Evolutionary conservation across 2,113 vertebrate species (phyloP).

Genomic region (Zosterops hypoxanthus): DNA sequence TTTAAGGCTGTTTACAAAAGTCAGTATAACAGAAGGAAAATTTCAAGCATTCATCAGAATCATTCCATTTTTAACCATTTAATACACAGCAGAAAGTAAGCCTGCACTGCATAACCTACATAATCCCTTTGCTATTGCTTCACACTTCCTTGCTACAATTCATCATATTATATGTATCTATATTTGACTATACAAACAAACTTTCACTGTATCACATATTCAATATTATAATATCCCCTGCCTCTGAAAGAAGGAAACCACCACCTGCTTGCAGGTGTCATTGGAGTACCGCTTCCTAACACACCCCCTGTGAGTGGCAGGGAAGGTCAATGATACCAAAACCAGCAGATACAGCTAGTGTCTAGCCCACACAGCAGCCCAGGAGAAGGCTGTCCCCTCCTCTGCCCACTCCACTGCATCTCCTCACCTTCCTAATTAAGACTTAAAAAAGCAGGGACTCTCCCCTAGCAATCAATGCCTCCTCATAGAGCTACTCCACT

Average conservation of each 20-base stretch:
- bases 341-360: background rate
- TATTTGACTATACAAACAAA: background rate
- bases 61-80: background rate
- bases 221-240: background rate
- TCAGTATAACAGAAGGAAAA: background rate
- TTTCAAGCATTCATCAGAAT: background rate
- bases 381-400: background rate
- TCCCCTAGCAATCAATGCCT: no score
- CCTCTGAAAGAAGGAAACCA: background rate
- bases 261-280: background rate
- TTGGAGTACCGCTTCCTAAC: background rate
- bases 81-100: background rate
- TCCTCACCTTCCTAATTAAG: background rate
- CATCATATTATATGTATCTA: background rate
- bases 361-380: background rate
- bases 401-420: background rate
- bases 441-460: background rate
- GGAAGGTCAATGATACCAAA: background rate
- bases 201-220: background rate
- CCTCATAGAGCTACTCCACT: background rate
- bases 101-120: background rate
- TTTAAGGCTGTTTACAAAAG: background rate
- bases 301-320: background rate
- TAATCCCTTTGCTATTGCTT: background rate
- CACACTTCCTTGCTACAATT: background rate